These are phyloP conservation scores for Chalcosyrphus nemorum DNA, from an alignment of 2,888 invertebrate species.

Conservation along the genomic window DNA sequence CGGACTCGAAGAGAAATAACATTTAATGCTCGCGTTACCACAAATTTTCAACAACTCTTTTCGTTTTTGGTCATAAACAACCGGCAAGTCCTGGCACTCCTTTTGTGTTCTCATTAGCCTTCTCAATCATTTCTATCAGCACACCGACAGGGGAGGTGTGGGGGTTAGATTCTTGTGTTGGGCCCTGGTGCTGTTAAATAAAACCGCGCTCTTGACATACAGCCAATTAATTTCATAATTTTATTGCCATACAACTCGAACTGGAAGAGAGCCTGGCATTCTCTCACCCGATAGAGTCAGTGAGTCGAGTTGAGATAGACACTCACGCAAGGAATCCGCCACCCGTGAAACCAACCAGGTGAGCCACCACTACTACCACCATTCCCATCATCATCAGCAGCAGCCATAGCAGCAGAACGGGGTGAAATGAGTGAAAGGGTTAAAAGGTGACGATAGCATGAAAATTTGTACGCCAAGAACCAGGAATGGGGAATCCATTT, in stretches of 20 bases:
- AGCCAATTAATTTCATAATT: constrained; percentile 69
- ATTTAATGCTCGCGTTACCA: constrained; percentile 41
- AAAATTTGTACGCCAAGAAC: constrained; percentile 38
- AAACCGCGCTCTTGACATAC: constrained; percentile 66
- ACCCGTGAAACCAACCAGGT: constrained; percentile 49
- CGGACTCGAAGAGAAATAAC: constrained; percentile 4
- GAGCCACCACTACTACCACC: constrained; percentile 6
- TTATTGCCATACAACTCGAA: constrained; percentile 51
- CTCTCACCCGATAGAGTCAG: constrained; percentile 16
- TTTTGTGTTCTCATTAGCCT: constrained; percentile 25
- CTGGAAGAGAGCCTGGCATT: not conserved
- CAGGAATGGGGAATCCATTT: not conserved
- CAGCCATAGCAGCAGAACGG: too few species aligned
- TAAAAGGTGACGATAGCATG: constrained; percentile 69
- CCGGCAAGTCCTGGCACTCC: constrained; percentile 20
- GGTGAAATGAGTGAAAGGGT: constrained; percentile 57
- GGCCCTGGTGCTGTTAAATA: constrained; percentile 15
- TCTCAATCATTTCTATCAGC: constrained; percentile 18
- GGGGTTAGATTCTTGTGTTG: not conserved
- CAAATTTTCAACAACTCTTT: constrained; percentile 54
- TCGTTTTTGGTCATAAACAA: constrained; percentile 13
- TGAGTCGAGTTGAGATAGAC: constrained; percentile 47
- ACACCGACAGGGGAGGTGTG: not conserved
- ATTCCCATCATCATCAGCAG: not conserved
- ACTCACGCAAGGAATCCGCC: constrained; percentile 59